These are phyloP conservation scores for Micropoecilia bifurca DNA, from an alignment of 2,797 vertebrate species.

Conservation along the genomic window DNA sequence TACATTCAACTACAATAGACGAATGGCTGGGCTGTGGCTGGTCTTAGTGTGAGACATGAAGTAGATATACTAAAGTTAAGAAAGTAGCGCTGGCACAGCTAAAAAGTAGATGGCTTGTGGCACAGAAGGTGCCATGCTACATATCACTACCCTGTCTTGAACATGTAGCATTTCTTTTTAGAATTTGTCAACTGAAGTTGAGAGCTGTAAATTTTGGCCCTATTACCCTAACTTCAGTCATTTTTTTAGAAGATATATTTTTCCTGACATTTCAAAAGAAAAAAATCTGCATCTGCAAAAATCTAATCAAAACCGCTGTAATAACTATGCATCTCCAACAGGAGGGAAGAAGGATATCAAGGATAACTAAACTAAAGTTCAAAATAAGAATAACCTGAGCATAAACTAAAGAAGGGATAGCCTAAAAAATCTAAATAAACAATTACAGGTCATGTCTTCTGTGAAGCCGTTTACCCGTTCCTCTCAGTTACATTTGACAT, in stretches of 20 bases:
- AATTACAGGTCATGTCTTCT: not conserved
- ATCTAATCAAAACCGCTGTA: not conserved
- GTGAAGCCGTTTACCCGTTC: not conserved
- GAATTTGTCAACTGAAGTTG: constrained; percentile 49
- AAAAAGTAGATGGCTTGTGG: constrained; percentile 74
- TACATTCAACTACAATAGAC: constrained; percentile 85
- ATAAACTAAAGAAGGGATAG: not conserved
- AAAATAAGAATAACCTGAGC: not conserved
- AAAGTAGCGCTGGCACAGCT: constrained; percentile 61
- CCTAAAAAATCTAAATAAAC: not conserved
- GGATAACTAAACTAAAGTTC: not conserved
- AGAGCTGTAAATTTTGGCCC: constrained; percentile 25
- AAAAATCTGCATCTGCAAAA: not conserved
- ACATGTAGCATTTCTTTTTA: constrained; percentile 46
- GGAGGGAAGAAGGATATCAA: not conserved
- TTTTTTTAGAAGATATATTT: not conserved
- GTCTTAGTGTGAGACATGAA: constrained; percentile 79
- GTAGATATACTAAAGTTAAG: constrained; percentile 51
- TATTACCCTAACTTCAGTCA: not conserved
- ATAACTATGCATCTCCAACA: not conserved
- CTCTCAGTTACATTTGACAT: not conserved
- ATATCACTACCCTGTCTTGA: constrained; percentile 44
- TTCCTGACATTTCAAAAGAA: not conserved
- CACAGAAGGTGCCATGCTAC: constrained; percentile 51
- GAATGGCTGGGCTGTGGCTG: constrained; percentile 85